These are phyloP conservation scores for Antheraea pernyi DNA, from an alignment of 1,140 invertebrate species.

Conservation along the genomic window DNA sequence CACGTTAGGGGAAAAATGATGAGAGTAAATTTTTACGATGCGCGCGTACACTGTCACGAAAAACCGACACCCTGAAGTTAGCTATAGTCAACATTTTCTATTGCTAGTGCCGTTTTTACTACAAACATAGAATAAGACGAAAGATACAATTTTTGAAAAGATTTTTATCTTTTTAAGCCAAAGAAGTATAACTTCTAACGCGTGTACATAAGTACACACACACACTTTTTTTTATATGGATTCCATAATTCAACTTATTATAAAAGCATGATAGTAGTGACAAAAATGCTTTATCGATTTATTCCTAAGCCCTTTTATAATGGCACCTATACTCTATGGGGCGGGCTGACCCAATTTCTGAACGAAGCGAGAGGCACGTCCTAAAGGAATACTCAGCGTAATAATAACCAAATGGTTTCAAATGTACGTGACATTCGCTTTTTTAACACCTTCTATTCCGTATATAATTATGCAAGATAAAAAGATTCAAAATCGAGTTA, in stretches of 20 bases:
- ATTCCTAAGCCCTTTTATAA: constrained; percentile 30
- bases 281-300: constrained; percentile 34
- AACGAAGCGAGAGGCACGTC: constrained; percentile 52
- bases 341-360: constrained; percentile 50
- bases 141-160: too few relatives aligned
- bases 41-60: too few relatives aligned
- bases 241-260: not conserved
- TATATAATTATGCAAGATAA: not conserved
- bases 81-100: too few relatives aligned
- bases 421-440: constrained; percentile 19
- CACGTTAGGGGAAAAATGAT: too few relatives aligned
- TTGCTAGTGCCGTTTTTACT: too few relatives aligned
- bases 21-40: too few relatives aligned
- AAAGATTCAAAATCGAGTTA: not conserved
- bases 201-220: too few relatives aligned
- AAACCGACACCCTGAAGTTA: too few relatives aligned
- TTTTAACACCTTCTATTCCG: constrained; percentile 14
- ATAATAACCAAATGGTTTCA: constrained; percentile 40
- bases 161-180: too few relatives aligned
- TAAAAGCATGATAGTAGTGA: constrained; percentile 1
- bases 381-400: constrained; percentile 38
- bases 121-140: too few relatives aligned
- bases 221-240: too few relatives aligned
- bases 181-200: too few relatives aligned
- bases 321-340: constrained; percentile 27